Conservation (phyloP, 2,113 vertebrate species). For the Corythaeola cristata region DNA sequence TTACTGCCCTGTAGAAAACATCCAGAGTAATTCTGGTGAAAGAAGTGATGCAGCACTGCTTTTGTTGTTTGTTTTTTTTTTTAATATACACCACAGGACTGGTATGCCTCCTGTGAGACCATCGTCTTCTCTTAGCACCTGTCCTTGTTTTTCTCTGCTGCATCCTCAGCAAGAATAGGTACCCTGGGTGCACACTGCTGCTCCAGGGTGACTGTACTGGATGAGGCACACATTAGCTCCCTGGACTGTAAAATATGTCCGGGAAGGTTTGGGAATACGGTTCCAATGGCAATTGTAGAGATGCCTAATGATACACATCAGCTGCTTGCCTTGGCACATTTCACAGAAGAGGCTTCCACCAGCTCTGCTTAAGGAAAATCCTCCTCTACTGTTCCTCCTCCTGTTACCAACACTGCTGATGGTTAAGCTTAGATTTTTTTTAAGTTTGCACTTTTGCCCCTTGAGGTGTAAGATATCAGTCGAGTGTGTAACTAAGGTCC, state of each 20-base stretch:
- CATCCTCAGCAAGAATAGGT: neutral
- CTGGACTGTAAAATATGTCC: neutral
- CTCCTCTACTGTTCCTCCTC: neutral
- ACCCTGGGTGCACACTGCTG: neutral
- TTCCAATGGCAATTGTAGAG: neutral
- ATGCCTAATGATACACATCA: slow-evolving; percentile 5
- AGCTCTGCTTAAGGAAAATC: neutral
- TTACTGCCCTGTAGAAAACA: neutral
- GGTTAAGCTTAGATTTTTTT: neutral
- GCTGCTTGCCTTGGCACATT: slow-evolving; percentile 21
- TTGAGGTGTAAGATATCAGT: neutral
- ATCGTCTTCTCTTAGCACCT: neutral
- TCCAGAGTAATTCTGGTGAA: neutral
- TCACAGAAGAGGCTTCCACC: neutral
- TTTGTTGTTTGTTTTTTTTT: neutral
- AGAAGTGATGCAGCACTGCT: neutral
- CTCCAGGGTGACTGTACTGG: neutral
- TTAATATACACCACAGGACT: neutral
- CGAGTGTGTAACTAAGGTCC: neutral
- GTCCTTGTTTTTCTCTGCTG: neutral
- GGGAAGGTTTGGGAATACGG: neutral
- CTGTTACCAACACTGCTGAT: neutral
- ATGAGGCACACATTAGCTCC: neutral
- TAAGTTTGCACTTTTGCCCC: neutral
- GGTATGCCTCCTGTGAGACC: neutral